Evolutionary conservation across 2,113 vertebrate genomes (phyloP), one percentile per base, ranked within the genome.

Genomic region (Upupa epops): DNA sequence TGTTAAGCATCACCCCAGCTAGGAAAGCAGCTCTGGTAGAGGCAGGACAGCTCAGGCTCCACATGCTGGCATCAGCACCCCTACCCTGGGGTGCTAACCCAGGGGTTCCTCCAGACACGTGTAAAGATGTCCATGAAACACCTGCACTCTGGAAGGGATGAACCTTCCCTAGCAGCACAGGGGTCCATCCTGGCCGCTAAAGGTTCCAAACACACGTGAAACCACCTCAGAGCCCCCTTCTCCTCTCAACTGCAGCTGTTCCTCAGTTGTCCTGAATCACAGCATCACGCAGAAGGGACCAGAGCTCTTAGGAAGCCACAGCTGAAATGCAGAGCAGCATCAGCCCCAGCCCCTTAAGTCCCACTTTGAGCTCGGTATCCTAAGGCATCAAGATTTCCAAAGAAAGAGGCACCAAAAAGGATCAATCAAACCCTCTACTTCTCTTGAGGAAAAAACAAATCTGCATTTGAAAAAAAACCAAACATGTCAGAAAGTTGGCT

Each of bases 291-390:
- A 31, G 64, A 73, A 16, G 42, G 17, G 14, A 54, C 31, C 18
- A 26, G 28, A 77, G 58, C n/a, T 51, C 37, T 29, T 0, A 0
- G 13, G 48, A 74, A 80, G 64, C 59, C 55, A 13, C 0, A 0
- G 72, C 73, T 55, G 13, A 79, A 91, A 58, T 74, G 60, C n/a
- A 46, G 64, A 75, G 17, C 49, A 46, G 42, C 69, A 49, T 8
- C 46, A 69, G 42, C 29, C 17, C 32, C 34, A 46, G 31, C 9
- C 1, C 49, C 64, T 79, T 72, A 55, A 71, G 77, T 21, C n/a
- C n/a, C n/a, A n/a, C n/a, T n/a, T n/a, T n/a, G n/a, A 25, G 48
- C 69, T 37, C 4, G 1, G 25, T 6, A 16, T 75, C 69, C 63
- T 58, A 61, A 49, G 51, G 31, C n/a, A 77, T 14, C 26, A 46